A percentile compares a stretch with the other conserved stretches of the same genome.
Evolutionary conservation across 2,113 vertebrate genomes (phyloP).

Genomic region (Mus spicilegus): DNA sequence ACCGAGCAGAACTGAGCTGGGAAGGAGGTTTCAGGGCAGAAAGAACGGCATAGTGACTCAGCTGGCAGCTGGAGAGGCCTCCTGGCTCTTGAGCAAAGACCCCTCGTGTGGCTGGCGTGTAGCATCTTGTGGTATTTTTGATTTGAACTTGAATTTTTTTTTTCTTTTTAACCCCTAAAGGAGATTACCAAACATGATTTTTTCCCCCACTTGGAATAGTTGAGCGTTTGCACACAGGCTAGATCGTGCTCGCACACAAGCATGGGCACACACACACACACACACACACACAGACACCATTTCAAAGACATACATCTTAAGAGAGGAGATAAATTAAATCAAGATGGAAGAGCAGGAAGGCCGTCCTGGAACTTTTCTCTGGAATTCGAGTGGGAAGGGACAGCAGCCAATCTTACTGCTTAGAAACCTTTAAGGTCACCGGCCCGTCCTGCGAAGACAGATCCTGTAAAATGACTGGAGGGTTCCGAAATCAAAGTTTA

Average conservation of each 20-base stretch:
- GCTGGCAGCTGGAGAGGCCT: not conserved
- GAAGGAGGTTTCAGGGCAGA: slow-evolving; percentile 3
- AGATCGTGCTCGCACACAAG: not conserved
- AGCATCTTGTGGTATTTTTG: not conserved
- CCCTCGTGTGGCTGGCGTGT: not conserved
- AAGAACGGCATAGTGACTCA: not conserved
- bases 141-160: slow-evolving; percentile 44
- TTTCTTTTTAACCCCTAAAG: not conserved
- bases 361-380: not conserved
- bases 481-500: slow-evolving; percentile 72
- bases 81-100: not conserved
- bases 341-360: not conserved
- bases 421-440: slow-evolving; percentile 28
- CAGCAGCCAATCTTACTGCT: not conserved
- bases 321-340: not conserved
- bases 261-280: not conserved
- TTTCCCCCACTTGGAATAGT: not conserved
- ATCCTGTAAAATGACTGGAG: slow-evolving; percentile 59
- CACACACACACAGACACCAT: not conserved
- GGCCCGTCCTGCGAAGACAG: slow-evolving; percentile 73
- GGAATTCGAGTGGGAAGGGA: not conserved
- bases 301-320: slow-evolving; percentile 42
- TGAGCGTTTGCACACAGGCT: not conserved
- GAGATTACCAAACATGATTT: not conserved
- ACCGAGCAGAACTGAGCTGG: slow-evolving; percentile 42